Evolutionary conservation across 1,140 invertebrate genomes (phyloP).

Genomic region (Apocrypta bakeri): DNA sequence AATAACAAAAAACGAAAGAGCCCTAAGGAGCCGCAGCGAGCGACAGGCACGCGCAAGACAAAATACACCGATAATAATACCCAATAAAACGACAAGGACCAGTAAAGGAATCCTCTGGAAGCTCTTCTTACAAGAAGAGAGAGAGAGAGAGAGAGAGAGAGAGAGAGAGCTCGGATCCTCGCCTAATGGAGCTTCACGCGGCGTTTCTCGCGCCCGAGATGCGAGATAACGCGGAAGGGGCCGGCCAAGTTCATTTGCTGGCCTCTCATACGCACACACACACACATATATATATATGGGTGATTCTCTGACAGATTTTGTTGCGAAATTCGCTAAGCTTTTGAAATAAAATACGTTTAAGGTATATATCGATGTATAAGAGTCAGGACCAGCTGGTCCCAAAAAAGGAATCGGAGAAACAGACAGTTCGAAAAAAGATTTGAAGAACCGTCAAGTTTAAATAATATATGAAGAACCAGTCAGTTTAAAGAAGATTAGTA

Average conservation of each 20-base stretch:
- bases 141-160: not conserved
- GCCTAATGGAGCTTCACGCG: slow-evolving; percentile 46
- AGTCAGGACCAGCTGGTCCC: too few relatives aligned
- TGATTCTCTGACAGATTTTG: too few relatives aligned
- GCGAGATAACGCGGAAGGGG: slow-evolving; percentile 26
- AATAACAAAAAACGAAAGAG: slow-evolving; percentile 27
- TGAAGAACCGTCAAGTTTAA: too few relatives aligned
- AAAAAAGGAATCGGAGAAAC: too few relatives aligned
- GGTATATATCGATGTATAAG: too few relatives aligned
- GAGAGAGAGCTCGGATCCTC: not conserved
- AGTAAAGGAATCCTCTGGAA: slow-evolving; percentile 1
- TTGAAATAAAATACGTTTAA: too few relatives aligned
- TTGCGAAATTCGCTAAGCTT: too few relatives aligned
- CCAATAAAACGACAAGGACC: slow-evolving; percentile 2
- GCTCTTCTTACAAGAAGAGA: slow-evolving; percentile 23
- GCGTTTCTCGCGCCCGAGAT: slow-evolving; percentile 43
- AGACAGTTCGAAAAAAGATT: too few relatives aligned
- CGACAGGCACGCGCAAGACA: not conserved
- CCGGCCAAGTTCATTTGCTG: slow-evolving; percentile 23
- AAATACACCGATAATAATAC: slow-evolving; percentile 33
- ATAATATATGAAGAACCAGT: too few relatives aligned
- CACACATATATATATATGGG: not conserved
- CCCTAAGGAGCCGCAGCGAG: not conserved
- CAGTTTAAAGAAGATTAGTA: too few relatives aligned
- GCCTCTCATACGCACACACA: not conserved